Evolutionary conservation across 2,888 invertebrate genomes (phyloP).

Genomic region (Agriotes lineatus): DNA sequence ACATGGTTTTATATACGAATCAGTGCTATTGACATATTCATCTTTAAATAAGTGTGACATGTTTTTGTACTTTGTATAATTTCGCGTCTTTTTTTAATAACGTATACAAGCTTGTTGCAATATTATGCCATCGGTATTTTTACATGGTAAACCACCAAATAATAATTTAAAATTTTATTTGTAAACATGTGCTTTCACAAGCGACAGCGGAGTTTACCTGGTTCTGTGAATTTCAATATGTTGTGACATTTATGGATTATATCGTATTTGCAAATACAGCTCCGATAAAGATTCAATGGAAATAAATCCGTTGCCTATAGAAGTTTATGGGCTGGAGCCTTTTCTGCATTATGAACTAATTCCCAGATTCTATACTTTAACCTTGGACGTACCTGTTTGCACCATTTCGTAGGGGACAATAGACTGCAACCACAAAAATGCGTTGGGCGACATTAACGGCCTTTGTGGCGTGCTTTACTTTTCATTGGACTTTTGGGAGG

Average conservation of each 20-base stretch:
- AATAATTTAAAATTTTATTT: no score
- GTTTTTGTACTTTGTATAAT: no score
- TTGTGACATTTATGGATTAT: conserved; percentile 16
- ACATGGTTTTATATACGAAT: no score
- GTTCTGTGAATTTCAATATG: background rate
- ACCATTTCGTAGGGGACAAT: background rate
- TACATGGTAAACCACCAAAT: no score
- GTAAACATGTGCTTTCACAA: no score
- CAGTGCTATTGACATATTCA: no score
- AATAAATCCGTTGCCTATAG: background rate
- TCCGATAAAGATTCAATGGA: background rate
- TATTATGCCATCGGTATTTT: no score
- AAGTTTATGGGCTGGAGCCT: background rate
- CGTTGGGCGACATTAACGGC: background rate
- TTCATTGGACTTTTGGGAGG: background rate
- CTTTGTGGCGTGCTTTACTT: background rate
- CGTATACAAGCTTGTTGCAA: no score
- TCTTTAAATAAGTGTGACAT: no score
- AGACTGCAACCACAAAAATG: conserved; percentile 4
- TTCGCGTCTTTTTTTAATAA: no score
- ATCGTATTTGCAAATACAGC: background rate
- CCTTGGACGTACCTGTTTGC: conserved; percentile 10
- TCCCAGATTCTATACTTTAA: background rate
- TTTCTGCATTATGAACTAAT: background rate
- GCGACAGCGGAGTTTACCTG: no score